Evolutionary conservation across 2,797 vertebrate species (phyloP).

Genomic region (Enteromius unitaeniatus): DNA sequence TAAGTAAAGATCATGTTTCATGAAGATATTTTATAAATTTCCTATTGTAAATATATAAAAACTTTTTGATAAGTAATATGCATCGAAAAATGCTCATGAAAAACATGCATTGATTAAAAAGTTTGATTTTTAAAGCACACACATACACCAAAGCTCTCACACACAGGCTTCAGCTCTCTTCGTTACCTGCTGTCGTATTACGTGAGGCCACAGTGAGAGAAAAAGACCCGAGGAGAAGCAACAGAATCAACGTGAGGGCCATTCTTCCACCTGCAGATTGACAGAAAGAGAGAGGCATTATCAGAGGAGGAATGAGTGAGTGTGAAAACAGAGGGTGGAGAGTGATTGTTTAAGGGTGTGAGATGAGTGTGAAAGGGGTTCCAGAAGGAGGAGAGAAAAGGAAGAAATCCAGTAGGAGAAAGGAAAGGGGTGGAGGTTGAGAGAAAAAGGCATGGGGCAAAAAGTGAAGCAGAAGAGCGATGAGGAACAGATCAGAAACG

Average conservation of each 20-base stretch:
- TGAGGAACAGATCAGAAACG: slow-evolving; percentile 28
- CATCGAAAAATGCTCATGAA: not conserved
- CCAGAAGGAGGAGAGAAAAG: slow-evolving; percentile 24
- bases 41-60: not conserved
- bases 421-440: not conserved
- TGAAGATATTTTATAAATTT: not conserved
- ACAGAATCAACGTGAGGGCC: slow-evolving; percentile 62
- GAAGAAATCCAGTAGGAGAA: not conserved
- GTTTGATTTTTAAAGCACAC: not conserved
- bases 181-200: slow-evolving; percentile 76
- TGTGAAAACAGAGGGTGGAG: slow-evolving; percentile 29
- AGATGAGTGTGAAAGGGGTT: slow-evolving; percentile 9
- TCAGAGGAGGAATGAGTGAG: slow-evolving; percentile 6
- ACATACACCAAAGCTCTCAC: slow-evolving; percentile 3
- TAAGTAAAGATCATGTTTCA: not conserved
- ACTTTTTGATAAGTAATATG: not conserved
- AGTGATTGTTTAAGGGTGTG: slow-evolving; percentile 22
- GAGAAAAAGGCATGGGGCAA: not conserved
- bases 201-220: slow-evolving; percentile 64
- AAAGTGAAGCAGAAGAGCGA: slow-evolving; percentile 6
- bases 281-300: slow-evolving; percentile 50
- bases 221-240: slow-evolving; percentile 57
- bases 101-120: not conserved
- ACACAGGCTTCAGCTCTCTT: slow-evolving; percentile 30
- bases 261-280: slow-evolving; percentile 70